Conservation (phyloP, 2,888 invertebrate species). For the Sympetrum striolatum region DNA sequence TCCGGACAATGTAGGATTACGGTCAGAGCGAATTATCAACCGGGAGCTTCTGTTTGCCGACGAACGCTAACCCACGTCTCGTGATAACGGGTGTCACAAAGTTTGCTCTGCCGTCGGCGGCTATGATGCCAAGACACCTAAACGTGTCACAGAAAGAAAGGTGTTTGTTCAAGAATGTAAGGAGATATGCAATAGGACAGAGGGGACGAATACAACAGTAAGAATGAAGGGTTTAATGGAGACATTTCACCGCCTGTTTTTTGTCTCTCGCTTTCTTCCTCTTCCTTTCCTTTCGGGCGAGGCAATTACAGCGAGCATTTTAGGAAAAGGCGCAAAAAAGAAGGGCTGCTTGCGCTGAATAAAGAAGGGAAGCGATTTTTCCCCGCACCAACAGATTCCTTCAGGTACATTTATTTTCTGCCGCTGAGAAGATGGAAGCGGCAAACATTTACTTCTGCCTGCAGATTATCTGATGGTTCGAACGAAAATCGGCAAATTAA, state of each 20-base stretch:
- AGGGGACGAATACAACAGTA: too few relatives aligned
- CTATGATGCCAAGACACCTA: neutral
- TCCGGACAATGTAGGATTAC: constrained; percentile 6
- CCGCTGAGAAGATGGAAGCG: too few relatives aligned
- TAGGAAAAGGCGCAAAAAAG: too few relatives aligned
- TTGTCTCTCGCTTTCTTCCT: neutral
- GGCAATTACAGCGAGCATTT: too few relatives aligned
- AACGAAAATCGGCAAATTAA: too few relatives aligned
- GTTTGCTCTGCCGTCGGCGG: constrained; percentile 12
- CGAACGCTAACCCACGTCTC: neutral
- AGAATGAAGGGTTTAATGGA: neutral
- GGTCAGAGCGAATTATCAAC: constrained; percentile 10
- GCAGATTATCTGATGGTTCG: too few relatives aligned
- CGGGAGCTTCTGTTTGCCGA: constrained; percentile 2
- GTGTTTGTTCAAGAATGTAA: neutral
- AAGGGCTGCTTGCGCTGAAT: too few relatives aligned
- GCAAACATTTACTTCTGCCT: neutral
- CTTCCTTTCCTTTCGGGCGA: too few relatives aligned
- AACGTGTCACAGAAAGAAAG: neutral
- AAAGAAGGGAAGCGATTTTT: too few relatives aligned
- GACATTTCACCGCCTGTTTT: neutral
- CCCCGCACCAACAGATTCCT: too few relatives aligned
- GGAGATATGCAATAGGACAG: too few relatives aligned
- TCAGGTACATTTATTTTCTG: too few relatives aligned
- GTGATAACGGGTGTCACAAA: constrained; percentile 19